Conservation (phyloP, 2,113 vertebrate genomes). For the Dipodomys merriami region DNA sequence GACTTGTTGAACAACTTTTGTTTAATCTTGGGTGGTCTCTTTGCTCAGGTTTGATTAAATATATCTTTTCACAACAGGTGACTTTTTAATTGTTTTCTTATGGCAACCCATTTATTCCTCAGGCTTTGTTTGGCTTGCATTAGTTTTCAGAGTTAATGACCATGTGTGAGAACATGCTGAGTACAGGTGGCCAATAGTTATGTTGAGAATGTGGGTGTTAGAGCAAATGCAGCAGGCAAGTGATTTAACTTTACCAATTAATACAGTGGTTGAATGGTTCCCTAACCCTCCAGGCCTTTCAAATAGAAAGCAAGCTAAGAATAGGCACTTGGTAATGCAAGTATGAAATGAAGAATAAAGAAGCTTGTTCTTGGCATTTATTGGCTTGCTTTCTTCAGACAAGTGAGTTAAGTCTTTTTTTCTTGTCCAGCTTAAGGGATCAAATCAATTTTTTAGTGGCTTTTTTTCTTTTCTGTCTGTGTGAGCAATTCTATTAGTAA, state of each 20-base stretch:
- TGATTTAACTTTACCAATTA: conserved; percentile 79
- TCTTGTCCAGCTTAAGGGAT: conserved; percentile 26
- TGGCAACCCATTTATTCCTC: conserved; percentile 83
- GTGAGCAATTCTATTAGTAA: conserved; percentile 7
- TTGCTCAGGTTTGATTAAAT: conserved; percentile 82
- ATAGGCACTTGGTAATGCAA: conserved; percentile 26
- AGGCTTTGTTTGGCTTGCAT: conserved; percentile 81
- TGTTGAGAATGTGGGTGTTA: conserved; percentile 75
- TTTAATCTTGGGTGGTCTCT: conserved; percentile 85
- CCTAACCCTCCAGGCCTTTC: conserved; percentile 60
- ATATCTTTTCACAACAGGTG: conserved; percentile 87
- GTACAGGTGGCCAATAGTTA: conserved; percentile 84
- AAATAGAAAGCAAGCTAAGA: conserved; percentile 63
- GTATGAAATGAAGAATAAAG: conserved; percentile 72
- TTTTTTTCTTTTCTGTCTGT: not conserved
- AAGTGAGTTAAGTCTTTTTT: not conserved
- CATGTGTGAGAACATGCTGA: conserved; percentile 85
- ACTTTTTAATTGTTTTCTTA: conserved; percentile 89
- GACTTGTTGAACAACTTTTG: conserved; percentile 66
- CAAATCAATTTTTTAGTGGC: conserved; percentile 6
- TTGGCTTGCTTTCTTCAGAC: conserved; percentile 54
- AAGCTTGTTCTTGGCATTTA: conserved; percentile 59
- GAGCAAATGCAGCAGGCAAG: not conserved
- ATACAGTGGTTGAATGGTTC: conserved; percentile 45
- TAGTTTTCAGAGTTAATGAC: conserved; percentile 85